Evolutionary conservation across 2,888 invertebrate species (phyloP), one percentile per base, ranked within the genome.

Genomic region (Habrosyne pyritoides): DNA sequence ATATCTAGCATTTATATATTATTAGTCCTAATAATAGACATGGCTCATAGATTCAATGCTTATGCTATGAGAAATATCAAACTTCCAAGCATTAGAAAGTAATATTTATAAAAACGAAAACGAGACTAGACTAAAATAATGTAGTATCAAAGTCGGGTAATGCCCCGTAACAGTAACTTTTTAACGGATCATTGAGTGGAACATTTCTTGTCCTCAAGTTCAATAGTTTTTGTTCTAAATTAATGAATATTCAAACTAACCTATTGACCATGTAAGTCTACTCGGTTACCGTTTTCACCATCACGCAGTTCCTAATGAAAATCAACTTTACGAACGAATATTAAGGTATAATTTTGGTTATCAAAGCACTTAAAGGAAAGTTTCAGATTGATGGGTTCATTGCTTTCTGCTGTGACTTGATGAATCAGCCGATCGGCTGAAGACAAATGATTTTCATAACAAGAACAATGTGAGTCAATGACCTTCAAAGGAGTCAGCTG

Each of bases 391-490:
- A 42, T 42, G 42, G 42, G 42, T 42, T 36, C 36, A 36, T 14
- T 42, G 42, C 42, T 42, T 42, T 18, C 18, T 42, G 8, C 42
- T 42, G 6, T 6, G n/a, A 42, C 42, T 42, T 42, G 42, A 42
- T 42, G 42, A 42, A 53, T 30, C 21, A 21, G 10, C 21, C 28
- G 26, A 53, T 56, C 56, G 47, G 48, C 53, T 57, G 63, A 68
- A 67, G 53, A 14, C 14, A 18, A 42, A 42, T 42, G 18, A 42
- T 42, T 42, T 42, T 42, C 42, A 42, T 42, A 42, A 42, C 14
- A 36, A n/a, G 36, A 42, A 42, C 8, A 42, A 42, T 42, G 18
- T 18, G 18, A 18, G 42, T 18, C 42, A 5, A n/a, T 42, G 18
- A 42, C 42, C 42, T 42, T 18, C 42, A 18, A n/a, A n/a, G 18